Evolutionary conservation across 1,140 invertebrate genomes (phyloP).

Genomic region (Nasonia longicornis): DNA sequence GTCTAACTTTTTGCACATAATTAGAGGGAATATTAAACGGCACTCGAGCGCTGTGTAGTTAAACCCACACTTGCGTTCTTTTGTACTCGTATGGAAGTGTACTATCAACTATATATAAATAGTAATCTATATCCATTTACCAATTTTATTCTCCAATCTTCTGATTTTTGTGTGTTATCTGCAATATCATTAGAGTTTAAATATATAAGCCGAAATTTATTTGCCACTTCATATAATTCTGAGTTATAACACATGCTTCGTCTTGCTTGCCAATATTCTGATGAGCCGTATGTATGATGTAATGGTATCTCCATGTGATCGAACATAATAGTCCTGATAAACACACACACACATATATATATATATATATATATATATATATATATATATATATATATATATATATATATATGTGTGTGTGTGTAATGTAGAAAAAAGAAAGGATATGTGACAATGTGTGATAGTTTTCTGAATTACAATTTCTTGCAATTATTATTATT

Average conservation of each 20-base stretch:
- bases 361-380: not conserved
- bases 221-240: slow-evolving; percentile 77
- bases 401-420: not conserved
- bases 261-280: slow-evolving; percentile 86
- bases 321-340: slow-evolving; percentile 78
- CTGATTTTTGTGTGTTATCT: slow-evolving; percentile 73
- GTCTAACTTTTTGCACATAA: too few species aligned
- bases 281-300: slow-evolving; percentile 87
- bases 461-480: too few species aligned
- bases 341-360: not conserved
- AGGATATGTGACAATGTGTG: too few species aligned
- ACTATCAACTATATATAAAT: too few species aligned
- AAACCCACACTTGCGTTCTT: too few species aligned
- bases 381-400: not conserved
- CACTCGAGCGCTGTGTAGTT: too few species aligned
- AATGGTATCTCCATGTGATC: slow-evolving; percentile 90
- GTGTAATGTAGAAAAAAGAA: too few species aligned
- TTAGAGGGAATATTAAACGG: too few species aligned
- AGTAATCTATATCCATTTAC: slow-evolving; percentile 56
- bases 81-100: too few species aligned
- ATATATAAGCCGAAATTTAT: slow-evolving; percentile 76
- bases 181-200: slow-evolving; percentile 78
- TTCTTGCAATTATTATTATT: too few species aligned
- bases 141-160: slow-evolving; percentile 76
- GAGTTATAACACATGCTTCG: slow-evolving; percentile 91